Percentiles rank a stretch among this genome's conserved stretches.
These are phyloP conservation scores for Poecilia gillii DNA, from an alignment of 2,797 vertebrate species.

Conservation along the genomic window DNA sequence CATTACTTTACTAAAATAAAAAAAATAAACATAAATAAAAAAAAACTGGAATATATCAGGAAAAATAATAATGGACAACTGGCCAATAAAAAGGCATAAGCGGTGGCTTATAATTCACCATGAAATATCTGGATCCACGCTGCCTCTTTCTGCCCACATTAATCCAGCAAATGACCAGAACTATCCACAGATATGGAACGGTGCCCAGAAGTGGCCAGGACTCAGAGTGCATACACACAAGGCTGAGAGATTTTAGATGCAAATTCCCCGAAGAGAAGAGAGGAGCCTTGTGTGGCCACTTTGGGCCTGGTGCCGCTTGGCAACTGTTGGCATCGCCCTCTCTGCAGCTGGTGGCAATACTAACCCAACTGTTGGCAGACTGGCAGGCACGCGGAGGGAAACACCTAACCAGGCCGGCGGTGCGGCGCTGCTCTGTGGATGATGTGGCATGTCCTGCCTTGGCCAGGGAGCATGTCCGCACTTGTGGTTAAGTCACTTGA, in stretches of 20 bases:
- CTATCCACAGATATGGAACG: background rate
- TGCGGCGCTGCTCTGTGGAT: constrained; percentile 16
- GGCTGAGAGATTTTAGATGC: constrained; percentile 5
- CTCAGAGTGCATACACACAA: background rate
- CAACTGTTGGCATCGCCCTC: constrained; percentile 51
- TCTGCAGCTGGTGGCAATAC: constrained; percentile 76
- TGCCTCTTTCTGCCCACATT: background rate
- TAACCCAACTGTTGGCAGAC: constrained; percentile 66
- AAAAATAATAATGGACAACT: background rate
- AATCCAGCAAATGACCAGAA: constrained; percentile 2
- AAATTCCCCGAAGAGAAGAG: background rate
- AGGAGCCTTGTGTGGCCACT: constrained; percentile 58
- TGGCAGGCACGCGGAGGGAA: constrained; percentile 33
- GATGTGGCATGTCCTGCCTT: constrained; percentile 58
- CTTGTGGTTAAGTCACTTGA: constrained; percentile 39
- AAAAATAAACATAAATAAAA: background rate
- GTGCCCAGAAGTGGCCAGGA: constrained; percentile 2
- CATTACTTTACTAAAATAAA: background rate
- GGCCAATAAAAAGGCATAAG: background rate
- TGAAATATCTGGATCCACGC: background rate
- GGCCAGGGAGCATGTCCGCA: constrained; percentile 35
- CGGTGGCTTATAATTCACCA: background rate
- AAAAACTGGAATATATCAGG: background rate
- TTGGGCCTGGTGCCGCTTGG: constrained; percentile 62
- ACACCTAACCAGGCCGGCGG: constrained; percentile 48